Base-by-base conservation (phyloP, 2,797 vertebrate species). In the Delichon dasypus region DNA sequence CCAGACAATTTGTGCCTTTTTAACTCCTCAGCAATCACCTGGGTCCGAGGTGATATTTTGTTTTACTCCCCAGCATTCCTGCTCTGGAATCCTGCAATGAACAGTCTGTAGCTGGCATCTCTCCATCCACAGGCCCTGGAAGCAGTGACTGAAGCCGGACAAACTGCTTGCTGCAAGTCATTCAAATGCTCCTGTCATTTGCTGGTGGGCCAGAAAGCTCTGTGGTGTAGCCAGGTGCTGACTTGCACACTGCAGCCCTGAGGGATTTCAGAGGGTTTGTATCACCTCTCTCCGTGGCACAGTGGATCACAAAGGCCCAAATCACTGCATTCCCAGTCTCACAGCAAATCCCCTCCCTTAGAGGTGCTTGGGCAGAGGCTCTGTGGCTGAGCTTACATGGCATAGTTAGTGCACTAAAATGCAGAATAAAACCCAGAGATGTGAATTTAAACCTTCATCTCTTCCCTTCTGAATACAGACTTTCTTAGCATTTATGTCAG, bases 201-300 rank as follows among this genome's bases (percentile, higher is more conserved):
- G 5, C 60, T 47, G 21, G 16, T 32, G 21, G 21, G n/a, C 60
- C 51, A 25, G 51, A 64, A 64, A 80, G n/a, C 64, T 58, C 27
- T 18, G 38, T 42, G 67, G 15, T 11, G 4, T 11, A 40, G 44
- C 25, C n/a, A 34, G 34, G 13, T 29, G 16, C 17, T 21, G 42
- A 36, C 34, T 40, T 0, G 3, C 16, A 66, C 40, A 22, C 17
- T 3, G 4, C 47, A 80, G 9, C 23, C 17, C 44, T 1, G 3
- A 22, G 23, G 26, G 13, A 53, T 61, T 62, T 29, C 27, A 45
- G 44, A 42, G 67, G 4, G 18, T 64, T 64, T 79, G 9, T 38
- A 32, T 54, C 13, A 15, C 21, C 32, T 68, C 27, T 58, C 42
- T 53, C 7, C 13, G 30, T 3, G 4, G 50, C 40, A n/a, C 0